Conservation (phyloP, 2,888 invertebrate species). For the Plagodis dolabraria region DNA sequence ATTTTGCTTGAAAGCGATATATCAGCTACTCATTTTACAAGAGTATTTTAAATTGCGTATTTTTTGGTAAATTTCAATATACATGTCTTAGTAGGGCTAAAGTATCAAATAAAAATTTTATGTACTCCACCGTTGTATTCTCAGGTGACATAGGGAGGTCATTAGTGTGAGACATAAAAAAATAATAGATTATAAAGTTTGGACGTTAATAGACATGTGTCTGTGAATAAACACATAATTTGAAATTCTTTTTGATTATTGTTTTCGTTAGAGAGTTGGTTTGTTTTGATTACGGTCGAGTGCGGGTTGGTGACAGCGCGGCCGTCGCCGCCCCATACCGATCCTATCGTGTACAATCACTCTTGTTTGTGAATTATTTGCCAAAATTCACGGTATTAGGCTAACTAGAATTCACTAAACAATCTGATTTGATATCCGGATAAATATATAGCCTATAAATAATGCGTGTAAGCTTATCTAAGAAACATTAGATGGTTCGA, state of each 20-base stretch:
- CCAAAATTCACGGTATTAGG: slow-evolving; percentile 52
- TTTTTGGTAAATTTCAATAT: too few relatives aligned
- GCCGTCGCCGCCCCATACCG: slow-evolving; percentile 59
- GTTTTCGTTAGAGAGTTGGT: slow-evolving; percentile 48
- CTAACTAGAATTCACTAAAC: slow-evolving; percentile 36
- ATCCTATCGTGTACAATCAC: slow-evolving; percentile 59
- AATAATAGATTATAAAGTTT: slow-evolving; percentile 11
- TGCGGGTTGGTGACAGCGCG: slow-evolving; percentile 57
- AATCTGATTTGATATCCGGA: slow-evolving; percentile 33
- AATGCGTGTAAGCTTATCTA: slow-evolving; percentile 13
- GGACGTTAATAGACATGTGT: slow-evolving; percentile 13
- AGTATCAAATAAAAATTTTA: too few relatives aligned
- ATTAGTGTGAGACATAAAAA: neutral
- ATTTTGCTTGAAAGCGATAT: too few relatives aligned
- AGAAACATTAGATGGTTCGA: slow-evolving; percentile 7
- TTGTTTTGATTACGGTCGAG: slow-evolving; percentile 53
- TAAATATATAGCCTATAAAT: slow-evolving; percentile 31
- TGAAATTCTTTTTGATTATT: slow-evolving; percentile 37
- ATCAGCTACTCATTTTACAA: too few relatives aligned
- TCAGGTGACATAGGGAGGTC: neutral
- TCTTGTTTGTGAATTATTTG: slow-evolving; percentile 57
- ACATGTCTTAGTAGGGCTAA: too few relatives aligned
- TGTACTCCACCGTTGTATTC: too few relatives aligned
- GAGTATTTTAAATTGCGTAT: too few relatives aligned
- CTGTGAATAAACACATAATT: slow-evolving; percentile 28